These are phyloP conservation scores for Indicator maculatus DNA, from an alignment of 2,113 vertebrate genomes.

Conservation along the genomic window DNA sequence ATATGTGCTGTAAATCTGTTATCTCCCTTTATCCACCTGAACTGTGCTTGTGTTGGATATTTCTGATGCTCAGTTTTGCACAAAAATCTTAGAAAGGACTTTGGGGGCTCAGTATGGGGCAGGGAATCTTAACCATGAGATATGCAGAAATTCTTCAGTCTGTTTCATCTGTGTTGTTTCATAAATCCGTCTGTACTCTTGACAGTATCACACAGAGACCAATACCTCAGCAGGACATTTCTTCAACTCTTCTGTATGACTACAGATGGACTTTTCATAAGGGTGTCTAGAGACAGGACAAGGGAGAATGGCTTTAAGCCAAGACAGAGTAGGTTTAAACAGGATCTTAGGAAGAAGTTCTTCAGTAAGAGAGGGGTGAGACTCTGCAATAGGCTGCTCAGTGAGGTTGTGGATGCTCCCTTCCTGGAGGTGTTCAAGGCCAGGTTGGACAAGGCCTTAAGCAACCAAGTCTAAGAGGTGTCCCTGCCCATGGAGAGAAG, in stretches of 20 bases:
- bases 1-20: not conserved
- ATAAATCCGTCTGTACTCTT: not conserved
- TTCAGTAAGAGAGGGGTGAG: no score
- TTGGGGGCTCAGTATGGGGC: not conserved
- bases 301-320: no score
- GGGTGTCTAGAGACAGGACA: no score
- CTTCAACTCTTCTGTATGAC: not conserved
- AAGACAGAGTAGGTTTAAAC: no score
- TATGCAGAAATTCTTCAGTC: not conserved
- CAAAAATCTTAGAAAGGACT: not conserved
- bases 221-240: not conserved
- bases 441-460: no score
- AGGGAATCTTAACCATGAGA: not conserved
- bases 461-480: no score
- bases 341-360: no score
- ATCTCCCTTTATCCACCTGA: constrained; percentile 16
- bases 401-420: no score
- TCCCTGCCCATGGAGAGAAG: no score
- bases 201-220: not conserved
- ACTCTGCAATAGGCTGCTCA: no score
- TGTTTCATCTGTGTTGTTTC: not conserved
- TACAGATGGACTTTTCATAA: no score
- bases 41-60: not conserved
- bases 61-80: not conserved
- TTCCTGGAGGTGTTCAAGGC: no score